phyloP scores from a whole-genome alignment of 2,113 vertebrate genomes.

The Hucho hucho region DNA sequence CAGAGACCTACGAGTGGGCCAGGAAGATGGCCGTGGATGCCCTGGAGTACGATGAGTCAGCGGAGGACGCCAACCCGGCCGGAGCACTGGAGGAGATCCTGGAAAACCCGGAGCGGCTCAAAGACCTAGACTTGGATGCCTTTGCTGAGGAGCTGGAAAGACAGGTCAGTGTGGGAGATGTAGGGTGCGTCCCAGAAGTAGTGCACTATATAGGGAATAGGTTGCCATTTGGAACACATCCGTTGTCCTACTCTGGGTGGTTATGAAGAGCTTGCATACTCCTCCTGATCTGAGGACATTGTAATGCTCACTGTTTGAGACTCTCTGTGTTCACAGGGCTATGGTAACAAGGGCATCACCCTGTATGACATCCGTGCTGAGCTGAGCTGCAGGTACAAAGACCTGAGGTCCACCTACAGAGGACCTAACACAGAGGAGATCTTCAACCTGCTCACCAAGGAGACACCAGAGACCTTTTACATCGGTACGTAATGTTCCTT shows the following conservation, averaged over 20 bases:
- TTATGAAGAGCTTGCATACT: neutral
- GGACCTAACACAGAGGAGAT: constrained; percentile 86
- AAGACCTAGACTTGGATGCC: constrained; percentile 94
- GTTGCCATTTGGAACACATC: no score
- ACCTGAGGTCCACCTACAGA: constrained; percentile 82
- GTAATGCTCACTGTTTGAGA: no score
- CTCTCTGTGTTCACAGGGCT: constrained; percentile 71
- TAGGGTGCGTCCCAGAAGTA: neutral
- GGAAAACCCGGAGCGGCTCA: constrained; percentile 95
- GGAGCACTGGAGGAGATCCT: constrained; percentile 96
- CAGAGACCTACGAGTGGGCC: constrained; percentile 98
- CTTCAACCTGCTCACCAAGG: constrained; percentile 89
- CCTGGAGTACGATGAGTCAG: constrained; percentile 94
- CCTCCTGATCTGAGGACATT: neutral
- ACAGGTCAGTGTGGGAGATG: constrained; percentile 79
- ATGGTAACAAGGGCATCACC: constrained; percentile 90
- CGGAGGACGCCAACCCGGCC: constrained; percentile 96
- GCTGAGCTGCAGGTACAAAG: constrained; percentile 90
- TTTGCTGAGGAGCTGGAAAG: constrained; percentile 98
- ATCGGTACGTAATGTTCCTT: constrained; percentile 71
- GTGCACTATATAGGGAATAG: no score
- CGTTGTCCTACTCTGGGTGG: neutral
- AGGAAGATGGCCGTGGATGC: constrained; percentile 99
- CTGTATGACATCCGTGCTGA: constrained; percentile 89
- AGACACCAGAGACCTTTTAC: constrained; percentile 89